Base-by-base conservation (phyloP, 2,113 vertebrate species). In the Ictalurus punctatus region DNA sequence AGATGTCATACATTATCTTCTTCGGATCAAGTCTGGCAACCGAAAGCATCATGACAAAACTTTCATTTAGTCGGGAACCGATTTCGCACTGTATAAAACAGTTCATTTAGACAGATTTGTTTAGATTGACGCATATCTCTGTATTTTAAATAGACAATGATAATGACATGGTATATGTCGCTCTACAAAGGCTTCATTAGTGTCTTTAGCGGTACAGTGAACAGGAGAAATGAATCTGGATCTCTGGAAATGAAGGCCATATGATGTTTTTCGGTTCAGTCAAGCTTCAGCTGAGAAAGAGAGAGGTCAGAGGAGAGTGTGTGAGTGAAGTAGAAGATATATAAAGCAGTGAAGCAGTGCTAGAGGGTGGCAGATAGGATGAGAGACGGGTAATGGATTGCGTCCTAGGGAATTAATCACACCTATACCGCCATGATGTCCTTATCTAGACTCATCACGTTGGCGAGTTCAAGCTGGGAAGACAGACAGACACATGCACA, bases 181-280 rank as follows among this genome's bases (percentile, higher is more conserved):
- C 37, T 9, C 37, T 52, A 74, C 54, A 61, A n/a, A 44, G 34
- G 30, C 21, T 78, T 30, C 14, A 10, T 23, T 44, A 30, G 40
- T 5, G 27, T 19, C 10, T 71, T 40, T 58, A 82, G 30, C 14
- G 19, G 48, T 69, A 69, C 17, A 30, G 40, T 37, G 74, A 69
- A 61, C 56, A 61, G 40, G 27, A 52, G 74, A 65, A 87, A 3
- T 30, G 74, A 21, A 56, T 79, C 10, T 1, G 34, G 27, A 23
- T 65, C 19, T 81, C 37, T 40, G 87, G 67, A 74, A 73, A 71
- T 59, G 65, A 83, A 82, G 17, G 67, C 34, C 65, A 52, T 61
- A 14, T 48, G 80, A 73, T 48, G 16, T 76, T 58, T 59, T 74
- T 83, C 27, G 67, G 80, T 88, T 88, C 67, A 76, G 67, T 88